Base-by-base conservation (phyloP, 35 echinoderm and acorn worm genomes). In the Apostichopus parvimensis region DNA sequence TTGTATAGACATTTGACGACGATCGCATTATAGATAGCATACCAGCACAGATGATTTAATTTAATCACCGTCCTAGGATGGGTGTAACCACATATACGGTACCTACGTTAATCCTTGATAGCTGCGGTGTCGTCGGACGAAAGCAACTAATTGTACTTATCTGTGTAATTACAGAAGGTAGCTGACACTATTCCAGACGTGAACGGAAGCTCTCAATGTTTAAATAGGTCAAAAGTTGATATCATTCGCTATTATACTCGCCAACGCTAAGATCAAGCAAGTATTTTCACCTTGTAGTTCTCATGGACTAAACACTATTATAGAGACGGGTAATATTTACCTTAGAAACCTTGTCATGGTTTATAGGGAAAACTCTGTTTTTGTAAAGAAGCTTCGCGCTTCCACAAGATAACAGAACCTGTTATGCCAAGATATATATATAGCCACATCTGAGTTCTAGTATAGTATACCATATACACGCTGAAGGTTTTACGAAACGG, bases 361-460 rank as follows among this genome's bases (percentile, higher is more conserved):
- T 21, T 84, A 12, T 11, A 55, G 81, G 81, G 58, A 84, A 24
- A 84, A 21, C 18, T 20, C 81, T 84, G 81, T 84, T 84, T 59
- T 84, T 84, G 81, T 84, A 20, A 25, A 84, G 54, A 84, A 58
- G 81, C 81, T 59, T 84, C 15, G n/a, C 17, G 56, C 53, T 84
- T 84, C 81, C 81, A 84, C 81, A 84, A 25, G 58, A 84, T 84
- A 84, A 84, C 81, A 84, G 17, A 56, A 58, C 81, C 53, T 56
- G 54, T 58, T 55, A 57, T 61, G 12, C 58, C 58, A 61, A 2
- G 34, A 45, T 45, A 45, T 45, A 45, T 45, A 45, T 45, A 45
- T 45, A 45, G 3, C 26, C 26, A 45, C 34, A 4, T 45, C 34
- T 45, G 34, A 45, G 34, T 45, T 45, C 34, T 45, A 45, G 34